A percentile compares a stretch with the other conserved stretches of the same genome.
Evolutionary conservation across 1,140 invertebrate genomes (phyloP).

Genomic region (Drosophila seguyi): DNA sequence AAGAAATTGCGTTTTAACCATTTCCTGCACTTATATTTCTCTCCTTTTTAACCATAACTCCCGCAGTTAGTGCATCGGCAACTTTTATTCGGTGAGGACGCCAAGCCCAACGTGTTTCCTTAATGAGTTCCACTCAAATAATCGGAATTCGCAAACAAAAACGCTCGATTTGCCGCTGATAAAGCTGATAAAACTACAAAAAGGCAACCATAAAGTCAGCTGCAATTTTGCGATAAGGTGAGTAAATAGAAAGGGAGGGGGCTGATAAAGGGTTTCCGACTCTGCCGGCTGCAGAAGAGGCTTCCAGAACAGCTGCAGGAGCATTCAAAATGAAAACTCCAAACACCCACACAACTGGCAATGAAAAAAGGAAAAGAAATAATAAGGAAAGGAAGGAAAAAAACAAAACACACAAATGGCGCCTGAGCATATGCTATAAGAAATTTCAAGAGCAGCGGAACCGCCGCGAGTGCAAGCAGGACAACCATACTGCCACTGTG

Average conservation of each 20-base stretch:
- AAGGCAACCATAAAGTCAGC: slow-evolving; percentile 51
- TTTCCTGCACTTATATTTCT: slow-evolving; percentile 42
- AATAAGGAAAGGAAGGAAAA: slow-evolving; percentile 3
- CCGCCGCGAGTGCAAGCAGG: slow-evolving; percentile 25
- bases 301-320: slow-evolving; percentile 68
- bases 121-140: slow-evolving; percentile 47
- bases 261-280: not conserved
- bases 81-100: slow-evolving; percentile 23
- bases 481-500: slow-evolving; percentile 45
- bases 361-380: slow-evolving; percentile 4
- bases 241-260: slow-evolving; percentile 52
- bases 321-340: slow-evolving; percentile 3
- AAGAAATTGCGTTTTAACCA: slow-evolving; percentile 77
- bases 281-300: slow-evolving; percentile 26
- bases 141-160: slow-evolving; percentile 35
- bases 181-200: slow-evolving; percentile 39
- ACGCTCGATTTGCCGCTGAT: slow-evolving; percentile 62
- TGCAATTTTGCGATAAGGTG: slow-evolving; percentile 79
- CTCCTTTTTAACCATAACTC: slow-evolving; percentile 8
- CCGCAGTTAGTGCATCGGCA: slow-evolving; percentile 1
- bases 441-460: slow-evolving; percentile 38
- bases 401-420: slow-evolving; percentile 56
- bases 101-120: slow-evolving; percentile 18
- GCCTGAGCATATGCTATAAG: slow-evolving; percentile 75
- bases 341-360: slow-evolving; percentile 3